These are phyloP conservation scores for Rattus norvegicus DNA, from an alignment of 2,113 vertebrate genomes.

Conservation along the genomic window GRCr8 NC_086022.1:21624501-21625000, in stretches of 20 bases:
- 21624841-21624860: background rate
- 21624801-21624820: background rate
- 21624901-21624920: background rate
- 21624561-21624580: background rate
- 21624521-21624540: conserved; percentile 6
- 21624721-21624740: background rate
- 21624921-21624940: background rate
- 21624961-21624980: conserved; percentile 16
- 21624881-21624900: background rate
- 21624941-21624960: background rate
- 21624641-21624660: background rate
- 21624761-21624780: background rate
- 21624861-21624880: conserved; percentile 23
- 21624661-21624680: background rate
- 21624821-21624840: background rate
- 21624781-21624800: background rate
- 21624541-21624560: background rate
- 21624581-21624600: background rate
- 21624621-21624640: background rate
- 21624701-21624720: background rate
- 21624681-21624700: background rate
- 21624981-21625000: background rate
- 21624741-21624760: background rate
- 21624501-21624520: background rate
- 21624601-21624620: background rate